Percentiles rank a stretch among this genome's conserved stretches.
Evolutionary conservation across 2,113 vertebrate species (phyloP).

Genomic region (Macroglossus sobrinus): DNA sequence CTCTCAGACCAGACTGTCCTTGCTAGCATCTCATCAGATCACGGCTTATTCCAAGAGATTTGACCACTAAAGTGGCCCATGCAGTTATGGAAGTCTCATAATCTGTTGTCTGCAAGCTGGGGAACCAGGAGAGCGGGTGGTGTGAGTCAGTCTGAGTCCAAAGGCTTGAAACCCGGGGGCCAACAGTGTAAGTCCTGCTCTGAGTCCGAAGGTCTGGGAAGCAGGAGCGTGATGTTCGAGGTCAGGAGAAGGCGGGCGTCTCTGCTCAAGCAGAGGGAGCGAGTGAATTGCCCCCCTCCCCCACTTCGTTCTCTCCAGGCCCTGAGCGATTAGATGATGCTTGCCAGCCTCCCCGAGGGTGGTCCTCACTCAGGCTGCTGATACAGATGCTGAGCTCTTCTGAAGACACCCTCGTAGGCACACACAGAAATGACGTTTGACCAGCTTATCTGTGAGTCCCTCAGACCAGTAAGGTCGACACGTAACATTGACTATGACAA

Average conservation of each 20-base stretch:
- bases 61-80: background rate
- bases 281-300: background rate
- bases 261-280: background rate
- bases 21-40: background rate
- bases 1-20: background rate
- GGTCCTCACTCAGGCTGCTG: background rate
- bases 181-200: background rate
- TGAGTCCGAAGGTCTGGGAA: background rate
- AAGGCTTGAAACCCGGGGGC: background rate
- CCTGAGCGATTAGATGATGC: background rate
- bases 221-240: background rate
- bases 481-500: background rate
- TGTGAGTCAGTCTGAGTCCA: background rate
- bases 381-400: background rate
- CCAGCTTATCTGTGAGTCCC: background rate
- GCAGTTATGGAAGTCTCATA: background rate
- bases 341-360: background rate
- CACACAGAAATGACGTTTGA: background rate
- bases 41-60: background rate
- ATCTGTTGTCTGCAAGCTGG: background rate
- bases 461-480: background rate
- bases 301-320: background rate
- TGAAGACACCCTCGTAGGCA: background rate
- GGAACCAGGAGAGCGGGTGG: background rate
- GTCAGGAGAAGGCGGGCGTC: background rate